Evolutionary conservation across 2,797 vertebrate species (phyloP), one percentile per base, ranked within the genome.

Genomic region (Danio tinwini): DNA sequence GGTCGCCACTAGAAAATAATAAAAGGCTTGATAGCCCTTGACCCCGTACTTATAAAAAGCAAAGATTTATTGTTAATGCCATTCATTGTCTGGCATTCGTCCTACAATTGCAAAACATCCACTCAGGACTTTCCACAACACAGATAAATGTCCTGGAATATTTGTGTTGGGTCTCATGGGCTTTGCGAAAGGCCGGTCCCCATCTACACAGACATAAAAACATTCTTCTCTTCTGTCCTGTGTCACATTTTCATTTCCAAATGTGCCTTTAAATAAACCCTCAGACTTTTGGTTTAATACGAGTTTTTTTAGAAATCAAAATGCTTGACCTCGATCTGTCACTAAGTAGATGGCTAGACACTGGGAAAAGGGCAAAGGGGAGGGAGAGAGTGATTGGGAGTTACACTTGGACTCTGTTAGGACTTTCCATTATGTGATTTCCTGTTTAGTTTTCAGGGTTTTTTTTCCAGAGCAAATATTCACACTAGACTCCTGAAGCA

Each of bases 401-500:
- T 59, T 9, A 76, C 37, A 56, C 29, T 70, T 78, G 56, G 55
- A 82, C 56, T 68, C 56, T 62, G 49, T 71, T 39, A 47, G 67
- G 12, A 42, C 71, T 82, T 76, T 82, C 59, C 80, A 49, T 72
- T 45, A 71, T 47, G 65, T 76, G 29, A 56, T 77, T 69, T 82
- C 50, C 74, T 67, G 61, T 45, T 82, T 55, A 10, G 59, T 59
- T 21, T 70, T 62, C 40, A 17, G 40, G n/a, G n/a, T n/a, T 71
- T 40, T 14, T 63, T 79, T 63, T 17, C 59, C 44, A 12, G 10
- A 53, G 45, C 8, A 53, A 65, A 44, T 49, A 47, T 47, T 74
- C 55, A 37, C 12, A 37, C 19, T 42, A 67, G 52, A 67, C 40
- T 47, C 13, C 14, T 52, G 11, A 50, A 29, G 3, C 29, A 29